Evolutionary conservation across 2,113 vertebrate genomes (phyloP), one percentile per base, ranked within the genome.

Genomic region (Pycnonotus jocosus): DNA sequence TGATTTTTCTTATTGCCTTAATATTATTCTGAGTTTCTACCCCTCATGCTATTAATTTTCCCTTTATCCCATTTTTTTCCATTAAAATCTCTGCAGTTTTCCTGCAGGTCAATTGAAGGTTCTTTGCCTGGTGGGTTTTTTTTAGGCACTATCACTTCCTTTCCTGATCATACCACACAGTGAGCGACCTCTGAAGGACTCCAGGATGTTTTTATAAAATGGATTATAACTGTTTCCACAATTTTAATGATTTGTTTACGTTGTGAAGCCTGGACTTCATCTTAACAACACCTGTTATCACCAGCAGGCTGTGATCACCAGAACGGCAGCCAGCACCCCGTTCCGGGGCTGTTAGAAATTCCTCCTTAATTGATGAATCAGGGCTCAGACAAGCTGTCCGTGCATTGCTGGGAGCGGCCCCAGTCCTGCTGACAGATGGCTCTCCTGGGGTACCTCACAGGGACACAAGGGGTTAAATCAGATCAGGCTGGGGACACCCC

Each of bases 201-300:
- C 31, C 11, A 22, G 73, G 57, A 47, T 56, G 73, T 57, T 89
- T 91, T 71, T 40, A 14, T n/a, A 16, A 42, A 71, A n/a, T 3
- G 40, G 21, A 74, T 57, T 37, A 9, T 16, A 61, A 65, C n/a
- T 77, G 76, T 70, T 91, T 74, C 86, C 73, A 64, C 61, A 68
- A 56, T 93, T 81, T 79, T 91, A 95, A 95, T 94, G 81, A 76
- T 79, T 81, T 90, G 85, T 95, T 96, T 94, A 90, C n/a, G 0
- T 27, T 18, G 3, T 3, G 38, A 86, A 83, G 27, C 31, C 76
- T 31, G 76, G 64, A 17, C 37, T 92, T 77, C 37, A 65, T 61
- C 51, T 61, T n/a, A n/a, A 27, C 72, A 81, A 4, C 58, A 56
- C 45, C 81, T 73, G 68, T 21, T 83, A 25, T 1, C 47, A 16